Evolutionary conservation across 2,797 vertebrate genomes (phyloP), one percentile per base, ranked within the genome.

Genomic region (Hozukius guyotensis): DNA sequence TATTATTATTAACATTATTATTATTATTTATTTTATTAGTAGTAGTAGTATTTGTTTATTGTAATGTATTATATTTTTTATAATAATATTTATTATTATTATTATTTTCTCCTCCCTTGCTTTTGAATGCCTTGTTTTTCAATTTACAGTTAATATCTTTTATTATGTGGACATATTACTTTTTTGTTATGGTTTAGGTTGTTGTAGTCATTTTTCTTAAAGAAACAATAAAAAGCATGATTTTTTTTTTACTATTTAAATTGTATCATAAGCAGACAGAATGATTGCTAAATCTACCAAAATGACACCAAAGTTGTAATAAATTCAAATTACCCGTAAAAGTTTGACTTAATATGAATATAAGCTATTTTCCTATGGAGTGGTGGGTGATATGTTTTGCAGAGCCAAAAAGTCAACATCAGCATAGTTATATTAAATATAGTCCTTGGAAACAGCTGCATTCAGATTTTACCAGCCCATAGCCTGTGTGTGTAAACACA

Each of bases 361-460:
- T 0, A 20, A n/a, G 1, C 9, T 27, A 12, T 55, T 13, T 22
- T 24, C 29, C 2, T n/a, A 0, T 38, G 20, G n/a, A 49, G 12
- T 7, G 7, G n/a, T 46, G 25, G 13, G 2, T n/a, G 11, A 46
- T 16, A 20, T 63, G 24, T 14, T 32, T 62, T 18, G 16, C 61
- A 22, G 14, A 67, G 52, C 4, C 20, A 52, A 56, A 60, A 71
- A 67, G 49, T 67, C 64, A 62, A 38, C 49, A 64, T 69, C 56
- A 66, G 53, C 61, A 36, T 42, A n/a, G 64, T 82, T 31, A 32
- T 32, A 49, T 42, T 24, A 60, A 66, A 81, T 38, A 42, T 29
- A 77, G 32, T 2, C 4, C 60, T 34, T 60, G 42, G 24, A 59
- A 62, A 78, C 63, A 42, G 46, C 78, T 55, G 72, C 22, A 11